phyloP scores from a whole-genome alignment of 2,888 invertebrate species.

The Girardia tigrina region DNA sequence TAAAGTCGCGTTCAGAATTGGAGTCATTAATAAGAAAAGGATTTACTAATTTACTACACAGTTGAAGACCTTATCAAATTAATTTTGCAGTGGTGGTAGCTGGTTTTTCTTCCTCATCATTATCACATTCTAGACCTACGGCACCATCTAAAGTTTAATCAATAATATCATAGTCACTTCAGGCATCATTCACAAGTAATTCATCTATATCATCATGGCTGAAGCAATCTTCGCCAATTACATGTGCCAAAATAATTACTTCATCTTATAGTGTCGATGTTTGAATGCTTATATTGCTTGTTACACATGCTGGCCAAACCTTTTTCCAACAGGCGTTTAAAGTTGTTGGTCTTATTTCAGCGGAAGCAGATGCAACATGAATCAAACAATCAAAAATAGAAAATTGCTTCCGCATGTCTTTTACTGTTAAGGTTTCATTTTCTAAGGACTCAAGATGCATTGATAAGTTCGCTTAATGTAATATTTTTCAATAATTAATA shows the following conservation, averaged over 20 bases:
- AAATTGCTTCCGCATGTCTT: not conserved
- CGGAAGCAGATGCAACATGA: not conserved
- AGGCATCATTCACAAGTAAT: not conserved
- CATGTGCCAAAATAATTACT: not conserved
- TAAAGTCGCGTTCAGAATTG: not conserved
- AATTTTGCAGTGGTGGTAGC: not conserved
- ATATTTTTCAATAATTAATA: too few relatives aligned
- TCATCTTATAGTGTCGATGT: not conserved
- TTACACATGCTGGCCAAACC: not conserved
- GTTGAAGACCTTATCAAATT: constrained; percentile 19
- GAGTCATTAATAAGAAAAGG: not conserved
- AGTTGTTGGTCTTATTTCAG: not conserved
- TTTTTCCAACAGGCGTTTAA: constrained; percentile 2
- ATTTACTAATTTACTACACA: not conserved
- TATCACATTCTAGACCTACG: not conserved
- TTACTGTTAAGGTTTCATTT: not conserved
- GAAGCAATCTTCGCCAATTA: not conserved
- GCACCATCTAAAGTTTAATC: not conserved
- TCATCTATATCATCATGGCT: not conserved
- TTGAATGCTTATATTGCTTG: not conserved
- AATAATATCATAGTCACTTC: not conserved
- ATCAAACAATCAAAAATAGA: not conserved
- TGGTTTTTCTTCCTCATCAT: not conserved
- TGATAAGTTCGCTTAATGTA: too few relatives aligned
- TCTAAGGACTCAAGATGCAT: too few relatives aligned